Percentiles rank a stretch among this genome's conserved stretches.
Evolutionary conservation across 2,113 vertebrate species (phyloP).

Genomic region (Hoplias malabaricus): DNA sequence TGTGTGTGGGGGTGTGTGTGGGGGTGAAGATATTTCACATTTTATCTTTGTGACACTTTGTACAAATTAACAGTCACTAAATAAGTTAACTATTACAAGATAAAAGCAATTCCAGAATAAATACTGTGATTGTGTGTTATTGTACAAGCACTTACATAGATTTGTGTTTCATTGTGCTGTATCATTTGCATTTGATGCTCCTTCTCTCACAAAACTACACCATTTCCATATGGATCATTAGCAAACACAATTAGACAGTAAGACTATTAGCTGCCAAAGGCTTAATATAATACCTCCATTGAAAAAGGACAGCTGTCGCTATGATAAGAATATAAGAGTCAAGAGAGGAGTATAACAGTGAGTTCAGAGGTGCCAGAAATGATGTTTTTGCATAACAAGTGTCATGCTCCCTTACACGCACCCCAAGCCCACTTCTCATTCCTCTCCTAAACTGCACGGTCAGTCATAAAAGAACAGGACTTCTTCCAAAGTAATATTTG

Average conservation of each 20-base stretch:
- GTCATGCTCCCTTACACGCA: not conserved
- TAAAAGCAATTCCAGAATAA: not conserved
- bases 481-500: slow-evolving; percentile 55
- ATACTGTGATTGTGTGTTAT: not conserved
- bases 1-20: not conserved
- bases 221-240: slow-evolving; percentile 58
- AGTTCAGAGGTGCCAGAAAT: not conserved
- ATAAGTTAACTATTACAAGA: not conserved
- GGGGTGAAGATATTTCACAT: not conserved
- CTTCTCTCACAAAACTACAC: slow-evolving; percentile 45
- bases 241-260: slow-evolving; percentile 49
- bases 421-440: not conserved
- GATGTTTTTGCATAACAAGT: not conserved
- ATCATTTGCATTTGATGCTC: slow-evolving; percentile 49
- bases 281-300: slow-evolving; percentile 39
- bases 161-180: slow-evolving; percentile 21
- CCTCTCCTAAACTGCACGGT: not conserved
- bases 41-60: not conserved
- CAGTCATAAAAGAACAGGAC: slow-evolving; percentile 34
- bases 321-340: slow-evolving; percentile 15
- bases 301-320: slow-evolving; percentile 38
- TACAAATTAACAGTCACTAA: not conserved
- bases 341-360: not conserved
- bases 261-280: slow-evolving; percentile 52
- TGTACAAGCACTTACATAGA: not conserved